phyloP scores from a whole-genome alignment of 1,140 invertebrate species.

The Drosophila azteca region DNA sequence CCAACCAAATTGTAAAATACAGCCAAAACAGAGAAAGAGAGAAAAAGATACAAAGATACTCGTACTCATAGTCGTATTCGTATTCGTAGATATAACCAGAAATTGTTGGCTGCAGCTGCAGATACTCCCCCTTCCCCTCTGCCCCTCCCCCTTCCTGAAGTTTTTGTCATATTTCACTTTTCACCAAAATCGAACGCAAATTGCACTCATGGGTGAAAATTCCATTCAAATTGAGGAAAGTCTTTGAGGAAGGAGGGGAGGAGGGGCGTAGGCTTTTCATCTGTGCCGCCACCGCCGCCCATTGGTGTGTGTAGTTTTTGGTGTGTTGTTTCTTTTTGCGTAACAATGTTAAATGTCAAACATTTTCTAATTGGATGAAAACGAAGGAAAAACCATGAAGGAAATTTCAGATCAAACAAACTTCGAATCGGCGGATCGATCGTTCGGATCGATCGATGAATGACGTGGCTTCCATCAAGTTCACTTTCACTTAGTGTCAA shows the following conservation, averaged over 20 bases:
- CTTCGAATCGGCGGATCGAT: conserved; percentile 29
- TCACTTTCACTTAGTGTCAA: conserved; percentile 83
- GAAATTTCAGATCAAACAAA: conserved; percentile 50
- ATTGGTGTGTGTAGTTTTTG: neutral
- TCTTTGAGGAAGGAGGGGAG: neutral
- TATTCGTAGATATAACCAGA: conserved; percentile 13
- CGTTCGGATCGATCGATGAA: conserved; percentile 2
- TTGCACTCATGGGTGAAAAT: conserved; percentile 22
- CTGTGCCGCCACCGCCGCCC: conserved; percentile 17
- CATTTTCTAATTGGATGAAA: conserved; percentile 45
- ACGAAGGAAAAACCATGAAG: conserved; percentile 17
- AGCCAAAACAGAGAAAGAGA: conserved; percentile 9
- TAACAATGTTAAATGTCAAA: conserved; percentile 52
- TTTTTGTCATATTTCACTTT: conserved; percentile 32
- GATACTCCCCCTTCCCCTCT: neutral
- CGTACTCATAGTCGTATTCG: too few relatives aligned
- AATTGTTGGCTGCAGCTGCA: conserved; percentile 43
- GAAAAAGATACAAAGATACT: neutral
- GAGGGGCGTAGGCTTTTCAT: conserved; percentile 11
- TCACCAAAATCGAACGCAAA: conserved; percentile 43
- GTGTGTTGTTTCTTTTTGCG: conserved; percentile 15
- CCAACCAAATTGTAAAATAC: conserved; percentile 21
- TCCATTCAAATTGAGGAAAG: conserved; percentile 19
- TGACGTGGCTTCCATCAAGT: conserved; percentile 71
- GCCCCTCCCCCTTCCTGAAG: neutral